Evolutionary conservation across 2,113 vertebrate species (phyloP).

Genomic region (Leptodactylus fuscus): DNA sequence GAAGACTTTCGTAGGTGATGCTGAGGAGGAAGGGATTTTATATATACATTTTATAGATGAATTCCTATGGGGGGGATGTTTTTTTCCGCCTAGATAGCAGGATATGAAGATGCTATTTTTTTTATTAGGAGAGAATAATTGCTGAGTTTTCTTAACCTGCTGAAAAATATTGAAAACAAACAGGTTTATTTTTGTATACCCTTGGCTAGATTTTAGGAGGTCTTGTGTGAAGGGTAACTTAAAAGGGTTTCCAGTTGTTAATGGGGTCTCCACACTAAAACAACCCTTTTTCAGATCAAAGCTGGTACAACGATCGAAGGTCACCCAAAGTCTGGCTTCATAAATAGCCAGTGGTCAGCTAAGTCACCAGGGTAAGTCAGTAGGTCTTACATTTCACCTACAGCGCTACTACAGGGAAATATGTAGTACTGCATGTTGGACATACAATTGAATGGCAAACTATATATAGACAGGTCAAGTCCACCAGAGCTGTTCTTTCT

Average conservation of each 20-base stretch:
- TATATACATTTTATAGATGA: constrained; percentile 18
- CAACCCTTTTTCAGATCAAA: neutral
- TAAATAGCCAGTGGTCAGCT: neutral
- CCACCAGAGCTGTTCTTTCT: neutral
- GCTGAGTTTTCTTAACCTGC: neutral
- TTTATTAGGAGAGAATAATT: constrained; percentile 12
- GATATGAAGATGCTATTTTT: neutral
- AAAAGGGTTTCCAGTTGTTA: neutral
- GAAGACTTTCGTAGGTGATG: constrained; percentile 1
- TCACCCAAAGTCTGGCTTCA: neutral
- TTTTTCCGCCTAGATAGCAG: neutral
- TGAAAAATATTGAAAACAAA: constrained; percentile 1
- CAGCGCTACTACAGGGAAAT: too few relatives aligned
- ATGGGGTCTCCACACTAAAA: neutral
- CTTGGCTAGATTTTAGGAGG: too few relatives aligned
- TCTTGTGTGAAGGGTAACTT: neutral
- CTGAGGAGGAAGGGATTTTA: neutral
- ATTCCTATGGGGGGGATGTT: neutral
- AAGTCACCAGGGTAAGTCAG: neutral
- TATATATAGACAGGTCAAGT: too few relatives aligned
- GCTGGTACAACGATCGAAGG: neutral
- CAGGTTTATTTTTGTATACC: neutral
- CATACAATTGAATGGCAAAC: too few relatives aligned
- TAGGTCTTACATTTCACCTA: neutral
- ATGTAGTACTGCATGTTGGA: neutral